Evolutionary conservation across 2,113 vertebrate genomes (phyloP), one percentile per base, ranked within the genome.

Genomic region (Megaptera novaeangliae): DNA sequence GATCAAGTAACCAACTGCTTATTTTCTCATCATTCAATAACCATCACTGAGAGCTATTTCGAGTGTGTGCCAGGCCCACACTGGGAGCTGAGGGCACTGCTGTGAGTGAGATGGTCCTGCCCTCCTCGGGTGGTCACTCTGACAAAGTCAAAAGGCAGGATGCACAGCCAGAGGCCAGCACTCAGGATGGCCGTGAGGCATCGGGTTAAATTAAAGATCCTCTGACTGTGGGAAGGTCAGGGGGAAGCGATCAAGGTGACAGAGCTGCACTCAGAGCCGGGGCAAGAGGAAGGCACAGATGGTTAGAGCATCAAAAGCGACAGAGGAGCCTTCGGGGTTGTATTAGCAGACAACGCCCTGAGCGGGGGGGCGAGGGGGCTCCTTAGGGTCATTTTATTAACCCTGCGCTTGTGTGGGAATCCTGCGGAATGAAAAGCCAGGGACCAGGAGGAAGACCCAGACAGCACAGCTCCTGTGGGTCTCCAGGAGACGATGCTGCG

Each of bases 161-260:
- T 11, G 5, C 25, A 0, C 5, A 27, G 11, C 15, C 44, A 10
- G 10, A 68, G 49, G 14, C 1, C 27, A 31, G 29, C 0, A 0
- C 6, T 10, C 5, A 8, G 1, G 6, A 15, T 3, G 27, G 52
- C n/a, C 1, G 0, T 1, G 18, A 2, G 29, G 9, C 13, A 2
- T 8, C 0, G 5, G 34, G 23, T 11, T 9, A 52, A 63, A 36
- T 8, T 11, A 44, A 57, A 52, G 87, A 18, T 23, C 23, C 64
- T 36, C 8, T 36, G 55, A 36, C 23, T 0, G 0, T 10, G 69
- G 46, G 78, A 75, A 44, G 8, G 1, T 29, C 59, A 27, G 59
- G 17, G 15, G 34, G 39, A 8, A 71, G 34, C 0, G 5, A 31
- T 9, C 10, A 18, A n/a, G 14, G 13, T 4, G n/a, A 20, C 25